Base-by-base conservation (phyloP, 2,113 vertebrate species). In the Chitala chitala region DNA sequence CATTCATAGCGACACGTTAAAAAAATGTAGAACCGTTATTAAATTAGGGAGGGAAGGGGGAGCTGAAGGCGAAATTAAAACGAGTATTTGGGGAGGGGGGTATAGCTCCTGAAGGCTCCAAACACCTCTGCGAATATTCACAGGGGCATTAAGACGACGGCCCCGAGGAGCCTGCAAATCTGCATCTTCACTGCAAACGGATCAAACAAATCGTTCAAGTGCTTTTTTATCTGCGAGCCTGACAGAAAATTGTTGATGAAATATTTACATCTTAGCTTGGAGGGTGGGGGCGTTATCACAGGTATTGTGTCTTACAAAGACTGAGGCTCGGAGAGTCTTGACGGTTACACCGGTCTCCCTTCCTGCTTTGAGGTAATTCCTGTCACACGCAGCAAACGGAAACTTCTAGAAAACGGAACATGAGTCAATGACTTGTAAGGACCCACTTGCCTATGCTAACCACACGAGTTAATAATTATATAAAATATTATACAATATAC, bases 11-110 rank as follows among this genome's bases (percentile, higher is more conserved):
- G 22, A 17, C 48, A 51, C 31, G 22, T 51, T 51, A 29, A 51
- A 69, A 26, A 53, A 69, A 26, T 36, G 58, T 61, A 50, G n/a
- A n/a, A n/a, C n/a, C n/a, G n/a, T n/a, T n/a, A 73, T 73, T 63
- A 61, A 29, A 63, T 73, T 40, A 63, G 26, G 20, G 71, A 63
- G 56, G 33, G 70, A 42, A 55, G 3, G 17, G 40, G 71, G 26
- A 31, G 42, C 44, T 24, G 44, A 64, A 73, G 17, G 15, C 17
- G 44, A 64, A 61, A 73, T 63, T 38, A 54, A 54, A 58, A 36
- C 24, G 13, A 24, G 38, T 13, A 5, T 24, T 33, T 9, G 12
- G 46, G 7, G 10, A 26, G 46, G 17, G 26, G 22, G 44, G 4
- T 9, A 15, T 48, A 24, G 50, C 71, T 63, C 72, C 72, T 63